Evolutionary conservation across 64 coral and sea anemone species (phyloP).

Genomic region (Montipora sp.): DNA sequence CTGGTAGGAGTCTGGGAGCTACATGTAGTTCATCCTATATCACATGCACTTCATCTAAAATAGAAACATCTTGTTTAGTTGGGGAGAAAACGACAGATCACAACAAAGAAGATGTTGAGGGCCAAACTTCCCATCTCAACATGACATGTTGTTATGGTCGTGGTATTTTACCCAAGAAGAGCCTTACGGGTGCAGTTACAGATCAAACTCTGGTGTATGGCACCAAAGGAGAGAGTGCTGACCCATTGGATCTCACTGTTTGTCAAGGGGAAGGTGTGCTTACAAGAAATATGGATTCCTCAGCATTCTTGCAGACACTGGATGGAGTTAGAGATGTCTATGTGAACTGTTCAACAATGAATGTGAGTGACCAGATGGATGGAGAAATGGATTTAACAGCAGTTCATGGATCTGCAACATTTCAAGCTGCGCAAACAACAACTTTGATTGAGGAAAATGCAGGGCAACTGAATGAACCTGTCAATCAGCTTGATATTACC

Average conservation of each 20-base stretch:
- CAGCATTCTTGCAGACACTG: background rate
- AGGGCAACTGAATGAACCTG: background rate
- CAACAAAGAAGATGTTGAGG: background rate
- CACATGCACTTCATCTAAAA: background rate
- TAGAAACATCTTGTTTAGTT: background rate
- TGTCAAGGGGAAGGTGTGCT: background rate
- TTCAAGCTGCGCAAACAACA: background rate
- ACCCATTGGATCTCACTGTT: conserved; percentile 3
- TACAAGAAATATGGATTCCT: background rate
- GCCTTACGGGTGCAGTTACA: background rate
- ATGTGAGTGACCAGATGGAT: background rate
- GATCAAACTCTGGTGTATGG: background rate
- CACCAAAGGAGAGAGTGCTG: background rate
- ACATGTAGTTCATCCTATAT: background rate
- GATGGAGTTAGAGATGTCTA: background rate
- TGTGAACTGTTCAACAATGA: background rate
- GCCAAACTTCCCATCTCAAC: background rate
- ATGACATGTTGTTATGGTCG: background rate
- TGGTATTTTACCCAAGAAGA: background rate
- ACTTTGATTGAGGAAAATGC: background rate
- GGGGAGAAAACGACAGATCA: background rate
- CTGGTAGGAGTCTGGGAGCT: background rate
- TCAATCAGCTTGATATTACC: conserved; percentile 23
- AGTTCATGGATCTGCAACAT: background rate
- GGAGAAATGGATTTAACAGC: background rate